Base-by-base conservation (phyloP, 2,888 invertebrate genomes). In the Cristatella mucedo region DNA sequence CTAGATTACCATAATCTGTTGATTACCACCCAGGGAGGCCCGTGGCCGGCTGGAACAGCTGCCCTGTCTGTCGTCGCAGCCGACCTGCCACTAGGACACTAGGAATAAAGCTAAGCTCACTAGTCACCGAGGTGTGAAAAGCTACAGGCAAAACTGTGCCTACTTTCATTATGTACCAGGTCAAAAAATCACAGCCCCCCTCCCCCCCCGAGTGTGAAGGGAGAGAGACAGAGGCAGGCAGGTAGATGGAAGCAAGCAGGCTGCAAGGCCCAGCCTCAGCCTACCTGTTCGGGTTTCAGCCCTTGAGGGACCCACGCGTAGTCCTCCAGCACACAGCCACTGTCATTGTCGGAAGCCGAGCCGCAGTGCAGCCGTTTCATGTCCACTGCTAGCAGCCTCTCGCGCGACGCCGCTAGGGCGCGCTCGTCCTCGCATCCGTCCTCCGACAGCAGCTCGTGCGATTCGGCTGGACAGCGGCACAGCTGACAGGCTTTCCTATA, bases 301-400 rank as follows among this genome's bases (percentile, higher is more conserved):
- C 91, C 91, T 2, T 86, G 85, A 29, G 95, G 95, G 46, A 93
- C 85, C 93, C 93, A 95, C 2, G 89, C 87, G 67, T 91, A 93
- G 67, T 95, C 93, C 65, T 95, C 93, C 48, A 95, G 70, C 18
- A 91, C 91, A 65, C 93, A 95, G 7, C 95, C 93, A 40, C 86
- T 86, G 68, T 95, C 95, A 63, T 93, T 91, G 64, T 95, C 95
- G 46, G 85, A 86, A 64, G 87, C 86, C 36, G 85, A 68, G 59
- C 52, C 67, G 18, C 36, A 36, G 13, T 36, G 36, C 9, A 56
- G 49, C 42, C 57, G 57, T 66, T 67, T 51, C 44, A 54, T 52
- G 13, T 22, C 22, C 6, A 11, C 95, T 93, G 40, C 86, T 86
- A 68, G 95, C 95, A 63, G 93, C 93, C 64, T 95, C 93, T 46